Percentiles rank a stretch among this genome's conserved stretches.
phyloP scores from a whole-genome alignment of 2,888 invertebrate species.

The Chrysolina haemoptera region DNA sequence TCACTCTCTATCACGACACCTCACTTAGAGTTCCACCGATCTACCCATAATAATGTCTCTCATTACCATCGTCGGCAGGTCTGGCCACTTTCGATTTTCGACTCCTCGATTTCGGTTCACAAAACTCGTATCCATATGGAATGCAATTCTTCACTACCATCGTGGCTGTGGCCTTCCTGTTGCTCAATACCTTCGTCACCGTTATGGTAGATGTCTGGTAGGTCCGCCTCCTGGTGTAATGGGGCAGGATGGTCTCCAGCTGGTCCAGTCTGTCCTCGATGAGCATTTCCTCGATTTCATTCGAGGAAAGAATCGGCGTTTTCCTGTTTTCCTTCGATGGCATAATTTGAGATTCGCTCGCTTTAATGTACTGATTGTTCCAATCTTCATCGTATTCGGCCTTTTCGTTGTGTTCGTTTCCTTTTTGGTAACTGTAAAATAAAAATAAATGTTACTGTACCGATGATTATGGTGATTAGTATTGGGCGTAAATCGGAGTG shows the following conservation, averaged over 20 bases:
- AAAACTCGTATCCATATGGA: slow-evolving; percentile 64
- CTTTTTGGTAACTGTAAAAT: slow-evolving; percentile 29
- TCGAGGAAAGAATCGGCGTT: slow-evolving; percentile 58
- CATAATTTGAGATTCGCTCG: slow-evolving; percentile 56
- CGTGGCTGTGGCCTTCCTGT: slow-evolving; percentile 64
- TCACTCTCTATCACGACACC: slow-evolving; percentile 35
- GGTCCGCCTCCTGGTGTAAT: slow-evolving; percentile 64
- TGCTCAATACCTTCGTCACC: slow-evolving; percentile 64
- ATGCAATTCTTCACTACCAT: slow-evolving; percentile 67
- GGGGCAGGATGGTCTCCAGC: slow-evolving; percentile 65
- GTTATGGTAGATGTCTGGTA: slow-evolving; percentile 67
- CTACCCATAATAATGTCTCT: slow-evolving; percentile 50
- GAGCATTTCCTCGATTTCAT: slow-evolving; percentile 60
- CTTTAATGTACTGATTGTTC: slow-evolving; percentile 33
- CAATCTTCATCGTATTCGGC: slow-evolving; percentile 22
- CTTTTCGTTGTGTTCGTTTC: slow-evolving; percentile 12
- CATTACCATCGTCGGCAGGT: slow-evolving; percentile 42
- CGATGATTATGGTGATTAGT: not conserved
- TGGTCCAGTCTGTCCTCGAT: slow-evolving; percentile 67
- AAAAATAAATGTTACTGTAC: not conserved
- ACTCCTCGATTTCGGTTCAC: slow-evolving; percentile 55
- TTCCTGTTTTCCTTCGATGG: slow-evolving; percentile 45
- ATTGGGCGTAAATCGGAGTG: not conserved
- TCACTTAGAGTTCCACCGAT: not conserved
- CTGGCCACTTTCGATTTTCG: slow-evolving; percentile 57